Evolutionary conservation across 2,797 vertebrate species (phyloP).

Genomic region (Chelidonichthys spinosus): DNA sequence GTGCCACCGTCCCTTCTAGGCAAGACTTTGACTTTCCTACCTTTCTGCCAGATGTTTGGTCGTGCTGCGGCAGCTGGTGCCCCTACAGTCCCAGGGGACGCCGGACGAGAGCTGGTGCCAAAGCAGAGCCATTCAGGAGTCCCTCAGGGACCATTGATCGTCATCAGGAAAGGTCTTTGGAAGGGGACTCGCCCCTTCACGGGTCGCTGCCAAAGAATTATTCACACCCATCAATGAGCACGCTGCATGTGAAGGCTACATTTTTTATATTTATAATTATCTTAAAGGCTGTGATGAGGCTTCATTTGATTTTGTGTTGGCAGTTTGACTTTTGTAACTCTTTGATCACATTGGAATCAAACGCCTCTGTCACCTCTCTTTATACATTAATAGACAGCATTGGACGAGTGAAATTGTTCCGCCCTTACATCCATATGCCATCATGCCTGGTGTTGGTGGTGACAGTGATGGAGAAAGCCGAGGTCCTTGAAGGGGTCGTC

Average conservation of each 20-base stretch:
- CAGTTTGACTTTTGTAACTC: constrained; percentile 13
- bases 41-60: constrained; percentile 73
- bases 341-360: constrained; percentile 30
- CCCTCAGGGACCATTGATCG: constrained; percentile 66
- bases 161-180: constrained; percentile 74
- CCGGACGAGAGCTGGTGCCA: constrained; percentile 54
- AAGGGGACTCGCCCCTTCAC: constrained; percentile 71
- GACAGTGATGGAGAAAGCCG: constrained; percentile 58
- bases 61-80: constrained; percentile 68
- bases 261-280: constrained; percentile 11
- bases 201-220: constrained; percentile 58
- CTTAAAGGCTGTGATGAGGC: constrained; percentile 17
- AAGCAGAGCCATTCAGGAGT: constrained; percentile 47
- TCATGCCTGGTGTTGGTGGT: constrained; percentile 47
- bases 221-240: constrained; percentile 34
- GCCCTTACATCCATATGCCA: constrained; percentile 63
- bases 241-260: constrained; percentile 2
- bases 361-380: constrained; percentile 16
- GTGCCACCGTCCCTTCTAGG: constrained; percentile 44
- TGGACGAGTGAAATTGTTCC: constrained; percentile 45
- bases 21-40: constrained; percentile 67
- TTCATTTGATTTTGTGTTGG: constrained; percentile 25
- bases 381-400: constrained; percentile 22
- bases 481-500: constrained; percentile 53
- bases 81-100: constrained; percentile 49